phyloP scores from a whole-genome alignment of 2,888 invertebrate species.

The Rhingia rostrata region DNA sequence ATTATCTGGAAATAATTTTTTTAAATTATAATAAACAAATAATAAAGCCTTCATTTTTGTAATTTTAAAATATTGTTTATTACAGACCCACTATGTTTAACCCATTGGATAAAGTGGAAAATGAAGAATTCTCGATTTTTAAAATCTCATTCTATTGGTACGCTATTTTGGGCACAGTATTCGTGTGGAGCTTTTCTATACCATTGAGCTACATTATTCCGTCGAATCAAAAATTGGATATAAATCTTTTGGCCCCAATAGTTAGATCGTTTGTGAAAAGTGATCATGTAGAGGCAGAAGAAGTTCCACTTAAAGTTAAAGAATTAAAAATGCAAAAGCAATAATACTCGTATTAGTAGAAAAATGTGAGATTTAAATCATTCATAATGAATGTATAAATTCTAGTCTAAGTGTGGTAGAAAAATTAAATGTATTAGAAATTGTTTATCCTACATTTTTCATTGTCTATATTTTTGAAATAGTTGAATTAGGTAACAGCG shows the following conservation, averaged over 20 bases:
- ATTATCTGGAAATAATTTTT: not conserved
- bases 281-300: not conserved
- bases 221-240: constrained; percentile 72
- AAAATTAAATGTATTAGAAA: no score
- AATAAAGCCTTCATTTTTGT: not conserved
- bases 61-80: not conserved
- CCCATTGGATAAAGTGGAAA: constrained; percentile 49
- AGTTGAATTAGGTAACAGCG: no score
- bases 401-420: no score
- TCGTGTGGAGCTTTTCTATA: constrained; percentile 83
- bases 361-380: not conserved
- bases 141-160: constrained; percentile 85
- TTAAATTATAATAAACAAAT: constrained; percentile 5
- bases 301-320: constrained; percentile 23
- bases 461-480: no score
- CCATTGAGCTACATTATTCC: constrained; percentile 81
- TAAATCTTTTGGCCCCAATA: constrained; percentile 64
- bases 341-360: not conserved
- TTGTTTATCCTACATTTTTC: no score
- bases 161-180: constrained; percentile 83
- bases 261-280: constrained; percentile 4
- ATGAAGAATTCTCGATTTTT: constrained; percentile 78
- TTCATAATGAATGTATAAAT: constrained; percentile 23
- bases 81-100: not conserved
- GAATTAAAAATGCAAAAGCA: not conserved